These are phyloP conservation scores for Mormyrus proboscirostris DNA, from an alignment of 2,797 vertebrate species.

Conservation along the genomic window DNA sequence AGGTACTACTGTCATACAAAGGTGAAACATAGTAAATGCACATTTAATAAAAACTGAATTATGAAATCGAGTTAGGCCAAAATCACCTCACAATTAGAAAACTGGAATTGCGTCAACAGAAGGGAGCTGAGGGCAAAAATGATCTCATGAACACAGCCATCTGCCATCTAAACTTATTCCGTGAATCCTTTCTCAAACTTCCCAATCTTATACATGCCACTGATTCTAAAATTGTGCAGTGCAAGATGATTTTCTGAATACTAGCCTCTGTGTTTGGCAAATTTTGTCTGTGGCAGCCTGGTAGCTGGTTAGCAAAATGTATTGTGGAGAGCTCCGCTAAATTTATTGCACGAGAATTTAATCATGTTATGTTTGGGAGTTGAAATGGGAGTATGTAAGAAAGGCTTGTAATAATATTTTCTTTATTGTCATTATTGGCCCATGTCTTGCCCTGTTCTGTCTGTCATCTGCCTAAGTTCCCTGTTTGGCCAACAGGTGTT, in stretches of 20 bases:
- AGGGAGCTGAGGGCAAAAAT: not conserved
- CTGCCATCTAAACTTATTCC: not conserved
- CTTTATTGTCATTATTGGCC: not conserved
- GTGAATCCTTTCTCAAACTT: not conserved
- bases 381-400: not conserved
- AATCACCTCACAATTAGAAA: not conserved
- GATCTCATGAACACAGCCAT: not conserved
- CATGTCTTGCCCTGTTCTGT: not conserved
- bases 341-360: not conserved
- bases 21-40: not conserved
- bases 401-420: not conserved
- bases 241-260: not conserved
- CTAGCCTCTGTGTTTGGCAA: not conserved
- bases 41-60: not conserved
- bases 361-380: not conserved
- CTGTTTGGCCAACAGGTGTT: not conserved
- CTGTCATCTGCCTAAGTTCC: not conserved
- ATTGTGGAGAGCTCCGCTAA: not conserved
- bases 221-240: not conserved
- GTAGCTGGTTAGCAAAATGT: not conserved
- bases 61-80: not conserved
- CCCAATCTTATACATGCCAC: not conserved
- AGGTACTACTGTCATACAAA: not conserved
- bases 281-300: not conserved
- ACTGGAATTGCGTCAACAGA: not conserved